These are phyloP conservation scores for Thaumatotibia leucotreta DNA, from an alignment of 1,140 invertebrate genomes.

Conservation along the genomic window DNA sequence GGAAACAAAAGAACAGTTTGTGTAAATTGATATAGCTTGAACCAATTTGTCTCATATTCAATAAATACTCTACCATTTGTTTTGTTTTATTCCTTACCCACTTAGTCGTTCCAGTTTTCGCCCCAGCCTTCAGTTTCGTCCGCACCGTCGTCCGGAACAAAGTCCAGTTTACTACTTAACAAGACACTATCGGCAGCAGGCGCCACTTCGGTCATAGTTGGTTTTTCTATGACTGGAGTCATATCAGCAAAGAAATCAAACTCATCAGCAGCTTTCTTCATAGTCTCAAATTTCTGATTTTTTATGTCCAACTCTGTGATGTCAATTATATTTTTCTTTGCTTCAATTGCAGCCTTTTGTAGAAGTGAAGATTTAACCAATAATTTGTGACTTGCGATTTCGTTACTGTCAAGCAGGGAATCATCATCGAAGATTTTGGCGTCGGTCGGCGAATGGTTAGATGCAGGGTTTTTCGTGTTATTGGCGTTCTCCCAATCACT, in stretches of 20 bases:
- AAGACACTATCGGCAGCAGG: slow-evolving; percentile 33
- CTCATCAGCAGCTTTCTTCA: slow-evolving; percentile 72
- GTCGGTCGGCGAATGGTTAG: slow-evolving; percentile 14
- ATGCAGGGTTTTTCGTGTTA: background rate
- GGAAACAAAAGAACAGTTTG: background rate
- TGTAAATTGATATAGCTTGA: slow-evolving; percentile 3
- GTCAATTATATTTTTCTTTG: slow-evolving; percentile 76
- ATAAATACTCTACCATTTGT: background rate
- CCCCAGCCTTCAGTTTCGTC: slow-evolving; percentile 67
- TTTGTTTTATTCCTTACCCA: slow-evolving; percentile 13
- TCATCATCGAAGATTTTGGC: slow-evolving; percentile 15
- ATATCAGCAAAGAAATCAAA: slow-evolving; percentile 90
- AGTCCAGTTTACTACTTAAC: slow-evolving; percentile 65
- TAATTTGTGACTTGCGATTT: slow-evolving; percentile 21
- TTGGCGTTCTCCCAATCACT: slow-evolving; percentile 85
- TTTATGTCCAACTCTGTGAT: slow-evolving; percentile 86
- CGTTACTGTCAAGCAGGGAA: slow-evolving; percentile 12
- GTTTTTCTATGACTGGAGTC: slow-evolving; percentile 86
- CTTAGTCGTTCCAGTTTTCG: slow-evolving; percentile 63
- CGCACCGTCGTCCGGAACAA: slow-evolving; percentile 53
- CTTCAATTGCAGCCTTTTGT: slow-evolving; percentile 62
- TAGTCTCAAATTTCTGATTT: slow-evolving; percentile 76
- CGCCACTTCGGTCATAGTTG: slow-evolving; percentile 70
- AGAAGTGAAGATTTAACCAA: slow-evolving; percentile 36
- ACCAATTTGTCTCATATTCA: slow-evolving; percentile 6